Evolutionary conservation across 2,113 vertebrate genomes (phyloP), one percentile per base, ranked within the genome.

Genomic region (Leuciscus idus): DNA sequence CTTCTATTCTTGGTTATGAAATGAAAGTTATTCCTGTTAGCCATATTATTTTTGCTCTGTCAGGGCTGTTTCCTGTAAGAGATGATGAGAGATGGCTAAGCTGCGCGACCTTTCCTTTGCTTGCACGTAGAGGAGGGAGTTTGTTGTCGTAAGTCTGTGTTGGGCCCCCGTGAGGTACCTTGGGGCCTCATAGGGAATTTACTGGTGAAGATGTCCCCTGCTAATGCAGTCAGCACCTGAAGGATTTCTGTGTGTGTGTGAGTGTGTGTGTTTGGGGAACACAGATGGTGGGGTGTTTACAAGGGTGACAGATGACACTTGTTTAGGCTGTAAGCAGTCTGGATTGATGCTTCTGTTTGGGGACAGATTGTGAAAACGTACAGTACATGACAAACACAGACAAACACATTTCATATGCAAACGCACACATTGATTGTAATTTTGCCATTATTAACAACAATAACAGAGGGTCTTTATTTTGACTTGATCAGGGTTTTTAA

Each of bases 271-370:
- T 72, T 57, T 57, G 19, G 1, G 55, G 19, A 57, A 57, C 57
- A 76, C 86, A 88, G 82, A 88, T 91, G 90, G 86, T 26, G 48
- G 83, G 62, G 74, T 84, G 86, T 74, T 90, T 84, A 82, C 43
- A 68, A 66, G 78, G 30, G 77, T 81, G 83, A 81, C 50, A 12
- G 28, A 50, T 50, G 17, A 82, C 80, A 61, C 46, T 90, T 84
- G 70, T 85, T 83, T 77, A 87, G 86, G 62, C 87, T 82, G 75
- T 43, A 59, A 62, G 64, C 33, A 4, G 78, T 87, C 85, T 82
- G 52, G 78, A 12, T 64, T 26, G 61, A 50, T 76, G 57, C 74
- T 57, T 72, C 39, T 36, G 17, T 68, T 21, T 36, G 64, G 30
- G 33, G 52, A 80, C 46, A 62, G 30, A 84, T 17, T 52, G 36